phyloP scores from a whole-genome alignment of 2,113 vertebrate species.

The Nesogale talazaci region DNA sequence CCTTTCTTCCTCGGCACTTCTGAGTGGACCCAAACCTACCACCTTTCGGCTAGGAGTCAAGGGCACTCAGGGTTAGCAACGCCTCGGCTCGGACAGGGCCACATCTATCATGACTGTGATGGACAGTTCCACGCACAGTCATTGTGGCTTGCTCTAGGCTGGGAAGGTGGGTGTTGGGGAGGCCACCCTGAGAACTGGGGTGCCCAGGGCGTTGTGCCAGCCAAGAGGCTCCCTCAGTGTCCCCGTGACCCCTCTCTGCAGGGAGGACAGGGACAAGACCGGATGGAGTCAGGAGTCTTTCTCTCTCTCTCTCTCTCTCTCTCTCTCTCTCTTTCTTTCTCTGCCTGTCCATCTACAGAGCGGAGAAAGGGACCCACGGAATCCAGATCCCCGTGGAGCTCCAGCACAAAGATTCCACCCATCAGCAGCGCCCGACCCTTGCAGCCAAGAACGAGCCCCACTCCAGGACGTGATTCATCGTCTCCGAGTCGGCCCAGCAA shows the following conservation, averaged over 20 bases:
- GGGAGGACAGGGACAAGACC: not conserved
- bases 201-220: not conserved
- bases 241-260: not conserved
- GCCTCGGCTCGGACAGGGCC: not conserved
- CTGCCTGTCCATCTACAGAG: conserved; percentile 30
- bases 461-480: conserved; percentile 76
- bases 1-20: not conserved
- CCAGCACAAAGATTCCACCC: conserved; percentile 74
- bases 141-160: not conserved
- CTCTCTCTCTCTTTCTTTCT: not conserved
- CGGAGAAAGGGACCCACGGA: not conserved
- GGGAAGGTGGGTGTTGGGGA: not conserved
- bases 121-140: fast-evolving
- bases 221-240: not conserved
- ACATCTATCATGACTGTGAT: fast-evolving
- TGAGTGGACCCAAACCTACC: not conserved
- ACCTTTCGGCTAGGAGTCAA: not conserved
- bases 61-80: not conserved
- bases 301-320: not conserved
- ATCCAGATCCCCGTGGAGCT: conserved; percentile 51
- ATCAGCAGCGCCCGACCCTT: conserved; percentile 41
- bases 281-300: not conserved
- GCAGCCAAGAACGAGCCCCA: conserved; percentile 41
- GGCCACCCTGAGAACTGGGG: no score
- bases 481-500: conserved; percentile 55